These are phyloP conservation scores for cat (Felis catus) DNA, from an alignment of 2,113 vertebrate genomes.

Conservation along the genomic window DNA sequence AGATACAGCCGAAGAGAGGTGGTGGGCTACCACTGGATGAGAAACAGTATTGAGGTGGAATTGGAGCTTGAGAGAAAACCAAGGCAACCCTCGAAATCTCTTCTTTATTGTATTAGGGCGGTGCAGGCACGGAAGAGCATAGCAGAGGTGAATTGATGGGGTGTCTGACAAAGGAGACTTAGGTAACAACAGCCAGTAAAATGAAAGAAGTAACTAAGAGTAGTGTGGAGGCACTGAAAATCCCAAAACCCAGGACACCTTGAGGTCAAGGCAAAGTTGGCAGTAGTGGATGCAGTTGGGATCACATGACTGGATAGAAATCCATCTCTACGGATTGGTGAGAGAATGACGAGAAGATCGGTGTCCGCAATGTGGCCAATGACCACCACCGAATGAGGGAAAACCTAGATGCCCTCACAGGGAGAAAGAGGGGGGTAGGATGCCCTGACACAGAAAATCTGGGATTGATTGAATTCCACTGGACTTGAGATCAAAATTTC, in stretches of 20 bases:
- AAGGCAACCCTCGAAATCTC: neutral
- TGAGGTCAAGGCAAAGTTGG: neutral
- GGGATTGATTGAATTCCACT: neutral
- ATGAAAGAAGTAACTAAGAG: neutral
- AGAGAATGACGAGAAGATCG: neutral
- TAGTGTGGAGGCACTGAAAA: fast-evolving
- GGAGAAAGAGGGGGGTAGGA: neutral
- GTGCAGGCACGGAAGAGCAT: too few species aligned
- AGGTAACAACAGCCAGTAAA: neutral
- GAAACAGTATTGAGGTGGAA: neutral
- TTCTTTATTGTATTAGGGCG: neutral
- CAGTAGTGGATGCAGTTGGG: neutral
- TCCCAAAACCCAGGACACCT: neutral
- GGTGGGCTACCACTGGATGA: fast-evolving
- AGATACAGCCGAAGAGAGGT: neutral
- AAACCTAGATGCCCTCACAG: neutral
- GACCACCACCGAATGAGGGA: neutral
- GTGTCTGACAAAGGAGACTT: neutral
- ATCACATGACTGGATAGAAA: neutral
- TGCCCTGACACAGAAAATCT: neutral
- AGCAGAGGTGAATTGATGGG: neutral
- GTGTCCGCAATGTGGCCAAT: neutral
- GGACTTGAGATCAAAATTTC: neutral
- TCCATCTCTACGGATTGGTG: too few species aligned
- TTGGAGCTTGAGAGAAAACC: neutral